Base-by-base conservation (phyloP, 2,113 vertebrate species). In the Cynopterus brachyotis region DNA sequence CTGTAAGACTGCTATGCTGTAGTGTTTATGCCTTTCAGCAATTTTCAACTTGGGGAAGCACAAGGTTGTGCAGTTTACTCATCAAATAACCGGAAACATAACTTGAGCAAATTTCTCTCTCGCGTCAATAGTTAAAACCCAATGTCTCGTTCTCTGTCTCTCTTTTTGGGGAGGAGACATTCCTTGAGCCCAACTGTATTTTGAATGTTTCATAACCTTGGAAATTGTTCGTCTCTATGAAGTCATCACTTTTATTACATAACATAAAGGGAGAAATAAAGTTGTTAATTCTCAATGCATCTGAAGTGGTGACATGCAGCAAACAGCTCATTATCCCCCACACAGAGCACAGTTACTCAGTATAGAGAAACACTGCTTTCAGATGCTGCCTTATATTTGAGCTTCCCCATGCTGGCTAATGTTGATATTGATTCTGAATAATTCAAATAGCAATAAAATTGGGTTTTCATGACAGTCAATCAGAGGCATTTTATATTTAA, bases 401-500 rank as follows among this genome's bases (percentile, higher is more conserved):
- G 85, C 91, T 98, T 98, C 79, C 78, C 89, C 96, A 78, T 91
- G 96, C 94, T 84, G 96, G 92, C 95, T 98, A 97, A 98, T 98
- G 98, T 96, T 47, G 79, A 88, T 99, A 99, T 99, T 98, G 98
- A 99, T 99, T 98, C 89, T 98, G 98, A 98, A 99, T 98, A 99
- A 99, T 98, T 99, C 98, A 99, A 97, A 98, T 98, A 92, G 96
- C 98, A 98, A 98, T 99, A 98, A 98, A 98, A 98, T 98, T 97
- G 98, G 96, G 94, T 98, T 98, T 98, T 98, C 98, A 96, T 98
- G 98, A 97, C 98, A 98, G 98, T 98, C 98, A 98, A 93, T 98
- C 98, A 98, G 97, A 98, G 96, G 89, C 96, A 98, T 98, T 98
- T 98, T 98, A 98, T 98, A 98, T 98, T 98, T 98, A 98, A 98